phyloP scores from a whole-genome alignment of 2,113 vertebrate species.

The Rafetus swinhoei region DNA sequence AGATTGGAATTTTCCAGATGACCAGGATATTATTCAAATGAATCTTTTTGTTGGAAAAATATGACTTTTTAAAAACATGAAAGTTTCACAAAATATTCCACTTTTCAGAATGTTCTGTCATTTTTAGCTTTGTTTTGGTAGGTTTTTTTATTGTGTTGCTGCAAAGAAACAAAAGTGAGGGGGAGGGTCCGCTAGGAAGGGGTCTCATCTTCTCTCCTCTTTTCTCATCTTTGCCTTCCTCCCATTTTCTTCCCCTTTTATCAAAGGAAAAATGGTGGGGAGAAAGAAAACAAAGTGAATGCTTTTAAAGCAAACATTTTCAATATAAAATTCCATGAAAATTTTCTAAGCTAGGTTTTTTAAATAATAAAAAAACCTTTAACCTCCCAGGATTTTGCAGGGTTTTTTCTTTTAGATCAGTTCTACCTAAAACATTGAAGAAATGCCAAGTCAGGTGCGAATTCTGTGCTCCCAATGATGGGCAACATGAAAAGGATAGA shows the following conservation, averaged over 20 bases:
- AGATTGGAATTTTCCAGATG: neutral
- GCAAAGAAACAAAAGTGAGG: slow-evolving; percentile 11
- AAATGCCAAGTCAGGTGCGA: neutral
- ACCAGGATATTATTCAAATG: neutral
- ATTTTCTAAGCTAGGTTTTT: neutral
- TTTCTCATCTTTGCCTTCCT: neutral
- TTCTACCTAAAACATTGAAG: neutral
- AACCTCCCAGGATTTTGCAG: neutral
- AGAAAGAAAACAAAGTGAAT: neutral
- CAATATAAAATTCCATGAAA: neutral
- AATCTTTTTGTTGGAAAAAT: neutral
- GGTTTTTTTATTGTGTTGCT: neutral
- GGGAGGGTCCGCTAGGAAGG: neutral
- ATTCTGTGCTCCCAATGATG: slow-evolving; percentile 7
- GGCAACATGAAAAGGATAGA: neutral
- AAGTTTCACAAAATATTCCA: neutral
- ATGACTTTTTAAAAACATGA: neutral
- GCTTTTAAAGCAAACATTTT: neutral
- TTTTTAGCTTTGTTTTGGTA: neutral
- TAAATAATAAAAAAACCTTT: neutral
- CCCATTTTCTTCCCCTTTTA: neutral
- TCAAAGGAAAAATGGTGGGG: neutral
- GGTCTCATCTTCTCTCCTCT: neutral
- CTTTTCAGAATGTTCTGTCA: neutral
- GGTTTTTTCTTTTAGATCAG: neutral